phyloP scores from a whole-genome alignment of 2,797 vertebrate genomes.

The Presbytis comata region DNA sequence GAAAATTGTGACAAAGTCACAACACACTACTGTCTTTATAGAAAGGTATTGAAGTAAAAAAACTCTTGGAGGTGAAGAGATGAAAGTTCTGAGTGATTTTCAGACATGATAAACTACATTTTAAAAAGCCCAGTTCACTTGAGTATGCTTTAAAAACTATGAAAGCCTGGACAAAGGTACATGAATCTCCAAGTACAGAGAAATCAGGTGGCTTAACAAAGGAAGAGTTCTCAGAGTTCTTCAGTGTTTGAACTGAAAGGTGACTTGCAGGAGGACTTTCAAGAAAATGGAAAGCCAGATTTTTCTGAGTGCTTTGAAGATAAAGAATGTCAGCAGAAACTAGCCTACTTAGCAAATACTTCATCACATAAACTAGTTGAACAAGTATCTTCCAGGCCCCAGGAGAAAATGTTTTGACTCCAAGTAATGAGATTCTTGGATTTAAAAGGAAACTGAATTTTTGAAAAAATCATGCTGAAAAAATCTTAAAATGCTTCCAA shows the following conservation, averaged over 20 bases:
- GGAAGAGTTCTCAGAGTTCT: not conserved
- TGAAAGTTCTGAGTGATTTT: not conserved
- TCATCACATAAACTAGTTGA: not conserved
- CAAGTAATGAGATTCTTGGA: not conserved
- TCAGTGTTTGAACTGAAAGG: not conserved
- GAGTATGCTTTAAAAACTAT: not conserved
- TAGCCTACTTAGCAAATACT: not conserved
- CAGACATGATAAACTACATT: not conserved
- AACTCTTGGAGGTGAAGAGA: not conserved
- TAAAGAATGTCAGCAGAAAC: not conserved
- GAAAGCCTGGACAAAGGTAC: not conserved
- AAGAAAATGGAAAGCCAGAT: not conserved
- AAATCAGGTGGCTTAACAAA: not conserved
- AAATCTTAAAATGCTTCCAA: not conserved
- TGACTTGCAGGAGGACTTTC: not conserved
- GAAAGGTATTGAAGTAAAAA: not conserved
- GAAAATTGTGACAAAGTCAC: not conserved
- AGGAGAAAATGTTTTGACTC: not conserved
- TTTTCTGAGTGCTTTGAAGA: slow-evolving; percentile 2
- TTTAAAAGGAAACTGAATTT: not conserved
- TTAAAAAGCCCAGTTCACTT: not conserved
- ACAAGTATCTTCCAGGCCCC: not conserved
- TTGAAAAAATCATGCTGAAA: not conserved
- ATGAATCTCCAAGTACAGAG: not conserved
- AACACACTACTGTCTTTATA: not conserved